Conservation (phyloP, 2,113 vertebrate genomes). For the Alectura lathami region DNA sequence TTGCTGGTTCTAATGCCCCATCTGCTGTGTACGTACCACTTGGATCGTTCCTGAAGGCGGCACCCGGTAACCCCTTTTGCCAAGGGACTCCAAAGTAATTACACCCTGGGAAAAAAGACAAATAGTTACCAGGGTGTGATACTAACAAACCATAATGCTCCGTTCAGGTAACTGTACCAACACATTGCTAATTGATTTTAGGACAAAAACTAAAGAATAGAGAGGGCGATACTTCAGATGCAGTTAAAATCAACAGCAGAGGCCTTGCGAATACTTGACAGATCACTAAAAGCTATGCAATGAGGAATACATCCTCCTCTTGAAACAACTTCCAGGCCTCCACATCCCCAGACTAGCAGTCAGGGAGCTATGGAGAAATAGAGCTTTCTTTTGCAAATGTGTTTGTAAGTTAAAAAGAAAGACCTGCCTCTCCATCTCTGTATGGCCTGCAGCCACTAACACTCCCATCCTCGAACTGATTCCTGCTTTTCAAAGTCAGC, state of each 20-base stretch:
- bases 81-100: constrained; percentile 97
- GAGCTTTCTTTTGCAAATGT: neutral
- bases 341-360: neutral
- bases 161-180: neutral
- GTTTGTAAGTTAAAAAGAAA: neutral
- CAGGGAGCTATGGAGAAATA: neutral
- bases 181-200: neutral
- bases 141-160: constrained; percentile 3
- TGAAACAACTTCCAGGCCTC: neutral
- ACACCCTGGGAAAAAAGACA: constrained; percentile 83
- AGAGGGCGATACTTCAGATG: neutral
- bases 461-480: neutral
- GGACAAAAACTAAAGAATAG: neutral
- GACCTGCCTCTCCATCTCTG: neutral
- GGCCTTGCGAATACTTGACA: neutral
- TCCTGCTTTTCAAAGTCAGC: constrained; percentile 23
- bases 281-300: neutral
- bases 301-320: neutral
- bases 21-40: constrained; percentile 89
- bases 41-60: constrained; percentile 99
- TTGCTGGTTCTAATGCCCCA: constrained; percentile 49
- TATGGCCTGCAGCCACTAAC: neutral
- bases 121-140: constrained; percentile 18
- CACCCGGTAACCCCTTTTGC: constrained; percentile 98
- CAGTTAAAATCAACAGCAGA: neutral